A percentile compares a stretch with the other conserved stretches of the same genome.
These are phyloP conservation scores for Hypanus sabinus DNA, from an alignment of 2,113 vertebrate genomes.

Conservation along the genomic window DNA sequence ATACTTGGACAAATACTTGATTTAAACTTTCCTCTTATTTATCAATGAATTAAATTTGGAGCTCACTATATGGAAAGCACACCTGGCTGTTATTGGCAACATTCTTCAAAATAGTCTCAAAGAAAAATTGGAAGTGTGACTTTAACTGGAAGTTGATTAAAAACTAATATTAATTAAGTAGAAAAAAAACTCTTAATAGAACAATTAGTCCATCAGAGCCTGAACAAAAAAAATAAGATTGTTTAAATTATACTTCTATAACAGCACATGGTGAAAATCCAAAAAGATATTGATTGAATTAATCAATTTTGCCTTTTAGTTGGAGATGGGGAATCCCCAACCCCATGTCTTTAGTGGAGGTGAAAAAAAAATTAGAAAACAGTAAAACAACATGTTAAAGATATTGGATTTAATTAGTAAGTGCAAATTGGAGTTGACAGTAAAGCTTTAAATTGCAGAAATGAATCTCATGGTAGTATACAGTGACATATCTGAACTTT, in stretches of 20 bases:
- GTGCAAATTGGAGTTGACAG: no score
- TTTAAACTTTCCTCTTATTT: neutral
- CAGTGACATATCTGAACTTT: no score
- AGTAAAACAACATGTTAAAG: neutral
- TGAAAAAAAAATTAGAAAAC: neutral
- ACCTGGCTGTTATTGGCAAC: neutral
- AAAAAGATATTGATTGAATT: neutral
- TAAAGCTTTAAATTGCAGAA: no score
- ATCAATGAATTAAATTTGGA: neutral
- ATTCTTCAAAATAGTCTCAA: neutral
- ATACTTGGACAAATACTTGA: neutral
- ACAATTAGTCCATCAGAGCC: neutral
- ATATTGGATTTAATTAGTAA: neutral
- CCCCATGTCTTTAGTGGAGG: neutral
- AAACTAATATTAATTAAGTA: no score
- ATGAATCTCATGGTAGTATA: no score
- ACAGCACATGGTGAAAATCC: neutral
- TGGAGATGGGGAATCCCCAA: neutral
- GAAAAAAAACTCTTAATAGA: neutral
- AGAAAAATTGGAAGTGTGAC: neutral
- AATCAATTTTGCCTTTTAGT: conserved; percentile 19
- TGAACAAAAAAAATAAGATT: neutral
- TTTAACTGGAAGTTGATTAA: neutral
- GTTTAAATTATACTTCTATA: neutral
- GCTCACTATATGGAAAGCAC: neutral